phyloP scores from a whole-genome alignment of 1,140 invertebrate species.

The Asbolus verrucosus region DNA sequence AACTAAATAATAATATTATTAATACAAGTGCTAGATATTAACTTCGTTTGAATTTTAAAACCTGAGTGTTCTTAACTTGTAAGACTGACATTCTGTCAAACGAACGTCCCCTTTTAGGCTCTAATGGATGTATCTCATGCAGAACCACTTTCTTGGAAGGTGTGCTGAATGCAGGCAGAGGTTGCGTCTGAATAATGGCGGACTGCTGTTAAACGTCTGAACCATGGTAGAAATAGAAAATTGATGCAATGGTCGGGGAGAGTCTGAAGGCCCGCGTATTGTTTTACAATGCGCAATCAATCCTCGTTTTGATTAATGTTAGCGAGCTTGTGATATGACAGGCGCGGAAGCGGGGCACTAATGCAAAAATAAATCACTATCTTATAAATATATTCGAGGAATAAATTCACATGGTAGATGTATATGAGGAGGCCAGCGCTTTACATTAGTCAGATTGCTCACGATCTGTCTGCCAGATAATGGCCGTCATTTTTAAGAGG shows the following conservation, averaged over 20 bases:
- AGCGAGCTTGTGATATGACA: conserved; percentile 26
- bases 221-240: conserved; percentile 15
- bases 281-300: conserved; percentile 36
- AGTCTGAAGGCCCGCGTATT: conserved; percentile 23
- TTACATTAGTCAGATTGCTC: conserved; percentile 63
- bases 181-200: conserved; percentile 20
- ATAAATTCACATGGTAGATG: conserved; percentile 56
- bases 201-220: conserved; percentile 4
- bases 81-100: too few species aligned
- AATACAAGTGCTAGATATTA: too few species aligned
- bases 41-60: too few species aligned
- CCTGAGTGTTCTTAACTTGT: too few species aligned
- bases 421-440: conserved; percentile 50
- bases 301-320: conserved; percentile 34
- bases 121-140: too few species aligned
- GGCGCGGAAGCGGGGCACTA: conserved; percentile 38
- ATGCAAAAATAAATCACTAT: conserved; percentile 58
- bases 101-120: too few species aligned
- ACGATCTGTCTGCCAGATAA: conserved; percentile 61
- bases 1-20: too few species aligned
- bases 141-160: background rate
- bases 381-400: conserved; percentile 60
- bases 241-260: conserved; percentile 1
- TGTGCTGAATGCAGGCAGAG: conserved; percentile 8
- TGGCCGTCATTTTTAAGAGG: conserved; percentile 63